A percentile compares a stretch with the other conserved stretches of the same genome.
phyloP scores from a whole-genome alignment of 2,888 invertebrate genomes.

The Noctua janthe region DNA sequence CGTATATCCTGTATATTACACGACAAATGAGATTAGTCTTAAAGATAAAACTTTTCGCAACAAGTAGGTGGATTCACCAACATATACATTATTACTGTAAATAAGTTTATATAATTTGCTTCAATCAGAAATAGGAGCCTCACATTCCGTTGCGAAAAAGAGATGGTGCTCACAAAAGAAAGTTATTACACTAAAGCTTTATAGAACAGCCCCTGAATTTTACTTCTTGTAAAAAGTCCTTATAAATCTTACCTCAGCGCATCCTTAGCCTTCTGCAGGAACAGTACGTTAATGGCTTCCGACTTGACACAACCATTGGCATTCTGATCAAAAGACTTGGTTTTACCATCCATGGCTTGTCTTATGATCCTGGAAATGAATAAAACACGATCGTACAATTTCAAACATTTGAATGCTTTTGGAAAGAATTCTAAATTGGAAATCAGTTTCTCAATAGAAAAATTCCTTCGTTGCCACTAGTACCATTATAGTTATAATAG shows the following conservation, averaged over 20 bases:
- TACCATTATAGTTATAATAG: no score
- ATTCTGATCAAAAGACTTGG: constrained; percentile 95
- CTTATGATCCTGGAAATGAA: constrained; percentile 69
- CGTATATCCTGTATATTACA: constrained; percentile 87
- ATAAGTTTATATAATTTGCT: not conserved
- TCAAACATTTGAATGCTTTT: not conserved
- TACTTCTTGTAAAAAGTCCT: not conserved
- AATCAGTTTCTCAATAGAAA: not conserved
- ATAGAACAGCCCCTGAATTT: not conserved
- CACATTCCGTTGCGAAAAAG: not conserved
- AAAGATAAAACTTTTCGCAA: not conserved
- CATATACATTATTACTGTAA: no score
- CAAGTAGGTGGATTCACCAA: not conserved
- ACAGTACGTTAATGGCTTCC: constrained; percentile 92
- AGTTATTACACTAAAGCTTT: not conserved
- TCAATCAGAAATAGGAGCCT: not conserved
- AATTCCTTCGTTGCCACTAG: not conserved
- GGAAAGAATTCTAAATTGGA: not conserved
- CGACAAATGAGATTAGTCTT: not conserved
- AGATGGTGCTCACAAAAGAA: not conserved
- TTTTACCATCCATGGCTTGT: constrained; percentile 94
- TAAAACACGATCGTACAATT: not conserved
- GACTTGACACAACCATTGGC: constrained; percentile 94
- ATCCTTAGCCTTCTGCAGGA: constrained; percentile 92
- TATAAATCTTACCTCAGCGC: constrained; percentile 84